Percentiles rank a stretch among this genome's conserved stretches.
phyloP scores from a whole-genome alignment of 1,140 invertebrate species.

The Leucophenga varia region DNA sequence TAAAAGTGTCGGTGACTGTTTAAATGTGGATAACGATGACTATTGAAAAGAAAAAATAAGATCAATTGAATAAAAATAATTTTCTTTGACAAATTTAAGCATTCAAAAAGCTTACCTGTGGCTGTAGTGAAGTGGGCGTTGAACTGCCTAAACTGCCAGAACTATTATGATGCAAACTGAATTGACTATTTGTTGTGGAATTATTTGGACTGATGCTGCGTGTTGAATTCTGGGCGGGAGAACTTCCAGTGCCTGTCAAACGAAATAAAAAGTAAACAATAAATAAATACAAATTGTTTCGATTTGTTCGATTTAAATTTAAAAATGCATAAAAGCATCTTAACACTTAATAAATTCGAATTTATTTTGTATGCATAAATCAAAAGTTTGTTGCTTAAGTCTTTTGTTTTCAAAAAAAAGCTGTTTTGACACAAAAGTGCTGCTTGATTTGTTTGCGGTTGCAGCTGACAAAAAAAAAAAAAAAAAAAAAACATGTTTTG shows the following conservation, averaged over 20 bases:
- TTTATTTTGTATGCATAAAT: no score
- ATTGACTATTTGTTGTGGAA: conserved; percentile 55
- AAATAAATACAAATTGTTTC: neutral
- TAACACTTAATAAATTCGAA: no score
- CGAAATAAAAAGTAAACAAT: neutral
- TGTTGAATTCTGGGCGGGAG: conserved; percentile 57
- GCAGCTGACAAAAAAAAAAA: no score
- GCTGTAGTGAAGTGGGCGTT: conserved; percentile 51
- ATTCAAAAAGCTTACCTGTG: conserved; percentile 51
- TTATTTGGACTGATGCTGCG: conserved; percentile 57
- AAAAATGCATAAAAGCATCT: no score
- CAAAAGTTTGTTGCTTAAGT: conserved; percentile 8
- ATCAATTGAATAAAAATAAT: conserved; percentile 4
- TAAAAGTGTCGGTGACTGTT: conserved; percentile 51
- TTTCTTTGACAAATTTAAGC: neutral
- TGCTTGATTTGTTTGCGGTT: no score
- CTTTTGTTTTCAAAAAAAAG: conserved; percentile 7
- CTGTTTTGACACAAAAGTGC: no score
- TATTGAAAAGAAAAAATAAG: conserved; percentile 16
- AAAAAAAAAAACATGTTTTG: no score
- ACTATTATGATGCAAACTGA: conserved; percentile 55
- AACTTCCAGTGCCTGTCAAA: conserved; percentile 55
- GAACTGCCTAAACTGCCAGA: conserved; percentile 55
- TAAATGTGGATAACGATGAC: conserved; percentile 56
- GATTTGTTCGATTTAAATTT: no score